Percentiles rank a stretch among this genome's conserved stretches.
phyloP scores from a whole-genome alignment of 2,797 vertebrate genomes.

The Yasuhikotakia modesta region DNA sequence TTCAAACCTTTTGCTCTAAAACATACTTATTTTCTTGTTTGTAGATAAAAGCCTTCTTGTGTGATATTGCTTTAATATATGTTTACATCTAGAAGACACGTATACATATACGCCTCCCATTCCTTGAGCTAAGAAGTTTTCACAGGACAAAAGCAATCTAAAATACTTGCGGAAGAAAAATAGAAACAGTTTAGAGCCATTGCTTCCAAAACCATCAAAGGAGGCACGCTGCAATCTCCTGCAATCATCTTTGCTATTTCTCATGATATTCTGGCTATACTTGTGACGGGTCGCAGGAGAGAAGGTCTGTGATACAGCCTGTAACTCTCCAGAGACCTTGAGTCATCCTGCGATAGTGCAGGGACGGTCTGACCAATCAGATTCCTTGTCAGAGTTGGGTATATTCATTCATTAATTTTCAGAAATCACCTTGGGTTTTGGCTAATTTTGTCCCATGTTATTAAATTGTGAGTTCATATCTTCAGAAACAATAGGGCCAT shows the following conservation, averaged over 20 bases:
- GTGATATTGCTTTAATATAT: not conserved
- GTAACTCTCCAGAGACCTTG: slow-evolving; percentile 29
- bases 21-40: not conserved
- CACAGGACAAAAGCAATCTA: slow-evolving; percentile 46
- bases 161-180: slow-evolving; percentile 66
- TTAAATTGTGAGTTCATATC: slow-evolving; percentile 15
- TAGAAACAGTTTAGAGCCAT: slow-evolving; percentile 69
- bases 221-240: slow-evolving; percentile 67
- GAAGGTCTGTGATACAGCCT: slow-evolving; percentile 47
- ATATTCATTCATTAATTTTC: slow-evolving; percentile 12
- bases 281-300: slow-evolving; percentile 62
- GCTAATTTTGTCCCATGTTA: slow-evolving; percentile 14
- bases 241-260: slow-evolving; percentile 69
- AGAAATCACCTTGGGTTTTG: slow-evolving; percentile 21
- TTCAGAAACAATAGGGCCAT: slow-evolving; percentile 1
- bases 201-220: slow-evolving; percentile 72
- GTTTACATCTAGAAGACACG: slow-evolving; percentile 5
- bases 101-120: not conserved
- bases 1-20: too few relatives aligned
- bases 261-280: slow-evolving; percentile 64
- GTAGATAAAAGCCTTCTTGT: not conserved
- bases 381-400: slow-evolving; percentile 17
- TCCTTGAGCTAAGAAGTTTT: slow-evolving; percentile 26
- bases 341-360: slow-evolving; percentile 35
- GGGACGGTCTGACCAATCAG: slow-evolving; percentile 23